Conservation (phyloP, 2,888 invertebrate species). For the Agrochola circellaris region DNA sequence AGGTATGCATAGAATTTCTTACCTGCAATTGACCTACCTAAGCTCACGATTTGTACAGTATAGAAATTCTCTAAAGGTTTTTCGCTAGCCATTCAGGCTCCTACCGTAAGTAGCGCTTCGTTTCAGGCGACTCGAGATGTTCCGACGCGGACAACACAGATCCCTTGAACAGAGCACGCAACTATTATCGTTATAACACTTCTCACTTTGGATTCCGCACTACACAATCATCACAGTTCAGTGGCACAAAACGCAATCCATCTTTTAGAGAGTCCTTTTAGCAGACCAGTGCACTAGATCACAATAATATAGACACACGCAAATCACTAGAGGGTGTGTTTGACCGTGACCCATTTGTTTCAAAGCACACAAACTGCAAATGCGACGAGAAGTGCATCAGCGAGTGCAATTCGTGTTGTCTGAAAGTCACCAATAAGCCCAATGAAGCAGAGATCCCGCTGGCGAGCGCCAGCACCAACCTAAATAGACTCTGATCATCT, state of each 20-base stretch:
- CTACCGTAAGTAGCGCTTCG: constrained; percentile 36
- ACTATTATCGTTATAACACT: constrained; percentile 40
- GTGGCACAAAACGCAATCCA: constrained; percentile 41
- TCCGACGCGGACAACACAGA: constrained; percentile 38
- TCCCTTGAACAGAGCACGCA: constrained; percentile 49
- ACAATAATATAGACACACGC: constrained; percentile 58
- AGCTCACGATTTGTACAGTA: neutral
- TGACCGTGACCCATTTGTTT: constrained; percentile 75
- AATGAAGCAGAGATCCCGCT: constrained; percentile 91
- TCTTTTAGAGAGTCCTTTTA: constrained; percentile 18
- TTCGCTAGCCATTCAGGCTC: constrained; percentile 11
- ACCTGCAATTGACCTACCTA: constrained; percentile 19
- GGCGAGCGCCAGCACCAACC: constrained; percentile 90
- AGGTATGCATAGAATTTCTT: constrained; percentile 6
- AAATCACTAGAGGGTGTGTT: constrained; percentile 27
- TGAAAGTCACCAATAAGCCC: constrained; percentile 91
- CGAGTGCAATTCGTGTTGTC: constrained; percentile 90
- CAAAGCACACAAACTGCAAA: constrained; percentile 77
- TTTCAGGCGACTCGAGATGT: constrained; percentile 51
- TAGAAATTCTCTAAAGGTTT: constrained; percentile 6
- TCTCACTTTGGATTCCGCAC: constrained; percentile 48
- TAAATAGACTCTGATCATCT: constrained; percentile 91
- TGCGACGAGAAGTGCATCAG: constrained; percentile 88
- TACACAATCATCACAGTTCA: constrained; percentile 49
- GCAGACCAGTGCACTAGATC: constrained; percentile 32